Evolutionary conservation across 2,113 vertebrate genomes (phyloP).

Genomic region (Alouatta palliata): DNA sequence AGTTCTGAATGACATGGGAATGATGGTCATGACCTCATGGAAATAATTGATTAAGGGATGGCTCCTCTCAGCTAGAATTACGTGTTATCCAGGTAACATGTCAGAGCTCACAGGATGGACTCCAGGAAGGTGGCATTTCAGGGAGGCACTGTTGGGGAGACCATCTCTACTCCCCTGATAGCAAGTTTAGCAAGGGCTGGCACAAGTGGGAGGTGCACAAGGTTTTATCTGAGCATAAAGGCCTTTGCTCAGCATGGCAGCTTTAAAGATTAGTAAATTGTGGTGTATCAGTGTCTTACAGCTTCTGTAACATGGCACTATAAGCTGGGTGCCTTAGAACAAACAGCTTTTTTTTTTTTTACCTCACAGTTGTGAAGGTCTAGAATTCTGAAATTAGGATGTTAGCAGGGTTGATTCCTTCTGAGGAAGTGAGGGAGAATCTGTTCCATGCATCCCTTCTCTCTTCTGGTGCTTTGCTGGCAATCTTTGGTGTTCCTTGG

Average conservation of each 20-base stretch:
- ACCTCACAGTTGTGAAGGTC: not conserved
- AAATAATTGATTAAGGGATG: not conserved
- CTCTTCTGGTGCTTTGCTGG: not conserved
- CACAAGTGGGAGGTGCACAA: not conserved
- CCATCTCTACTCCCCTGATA: not conserved
- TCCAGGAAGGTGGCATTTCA: not conserved
- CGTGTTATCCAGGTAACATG: not conserved
- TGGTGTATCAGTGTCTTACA: not conserved
- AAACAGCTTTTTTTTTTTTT: no score
- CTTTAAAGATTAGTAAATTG: fast-evolving
- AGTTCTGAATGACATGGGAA: no score
- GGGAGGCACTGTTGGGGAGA: not conserved
- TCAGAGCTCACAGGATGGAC: not conserved
- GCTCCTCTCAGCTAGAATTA: not conserved
- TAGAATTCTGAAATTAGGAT: not conserved
- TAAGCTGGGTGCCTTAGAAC: not conserved
- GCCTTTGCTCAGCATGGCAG: not conserved
- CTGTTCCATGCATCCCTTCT: not conserved
- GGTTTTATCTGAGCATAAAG: not conserved
- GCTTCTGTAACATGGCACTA: not conserved
- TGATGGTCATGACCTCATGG: not conserved
- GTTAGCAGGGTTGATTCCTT: no score
- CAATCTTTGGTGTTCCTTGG: no score
- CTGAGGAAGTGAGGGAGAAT: not conserved
- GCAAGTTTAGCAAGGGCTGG: not conserved